Percentiles rank a stretch among this genome's conserved stretches.
These are phyloP conservation scores for Manduca sexta DNA, from an alignment of 1,140 invertebrate species.

Conservation along the genomic window DNA sequence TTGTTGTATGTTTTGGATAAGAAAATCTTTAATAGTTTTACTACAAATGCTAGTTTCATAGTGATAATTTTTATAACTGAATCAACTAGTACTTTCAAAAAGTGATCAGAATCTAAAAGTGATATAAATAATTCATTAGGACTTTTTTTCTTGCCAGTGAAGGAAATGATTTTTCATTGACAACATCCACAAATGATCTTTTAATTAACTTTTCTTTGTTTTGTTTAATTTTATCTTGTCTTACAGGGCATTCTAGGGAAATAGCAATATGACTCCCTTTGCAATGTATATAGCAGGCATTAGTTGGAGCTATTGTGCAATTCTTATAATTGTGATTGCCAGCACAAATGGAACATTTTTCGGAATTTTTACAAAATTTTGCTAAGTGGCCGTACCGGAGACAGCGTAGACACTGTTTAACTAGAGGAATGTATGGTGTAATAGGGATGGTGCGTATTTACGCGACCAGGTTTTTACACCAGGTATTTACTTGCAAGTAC, in stretches of 20 bases:
- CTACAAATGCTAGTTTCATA: neutral
- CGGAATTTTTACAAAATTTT: conserved; percentile 23
- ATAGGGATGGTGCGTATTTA: too few species aligned
- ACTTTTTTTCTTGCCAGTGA: neutral
- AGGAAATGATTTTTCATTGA: conserved; percentile 8
- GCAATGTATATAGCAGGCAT: conserved; percentile 16
- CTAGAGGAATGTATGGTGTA: conserved; percentile 24
- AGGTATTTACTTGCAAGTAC: too few species aligned
- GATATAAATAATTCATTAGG: neutral
- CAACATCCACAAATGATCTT: conserved; percentile 9
- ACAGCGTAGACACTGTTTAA: conserved; percentile 24
- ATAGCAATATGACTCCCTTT: conserved; percentile 18
- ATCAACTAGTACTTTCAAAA: conserved; percentile 1
- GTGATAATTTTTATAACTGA: conserved; percentile 2
- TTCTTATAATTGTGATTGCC: conserved; percentile 16
- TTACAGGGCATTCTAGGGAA: conserved; percentile 11
- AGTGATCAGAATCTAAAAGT: neutral
- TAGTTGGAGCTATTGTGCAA: conserved; percentile 8
- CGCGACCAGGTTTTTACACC: too few species aligned
- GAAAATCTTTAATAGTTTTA: neutral
- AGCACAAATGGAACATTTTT: conserved; percentile 19
- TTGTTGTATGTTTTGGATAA: neutral
- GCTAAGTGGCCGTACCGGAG: conserved; percentile 23
- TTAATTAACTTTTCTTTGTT: conserved; percentile 11
- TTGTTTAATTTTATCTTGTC: conserved; percentile 17